A percentile compares a stretch with the other conserved stretches of the same genome.
These are phyloP conservation scores for Bubo scandiacus DNA, from an alignment of 2,113 vertebrate genomes.

Conservation along the genomic window DNA sequence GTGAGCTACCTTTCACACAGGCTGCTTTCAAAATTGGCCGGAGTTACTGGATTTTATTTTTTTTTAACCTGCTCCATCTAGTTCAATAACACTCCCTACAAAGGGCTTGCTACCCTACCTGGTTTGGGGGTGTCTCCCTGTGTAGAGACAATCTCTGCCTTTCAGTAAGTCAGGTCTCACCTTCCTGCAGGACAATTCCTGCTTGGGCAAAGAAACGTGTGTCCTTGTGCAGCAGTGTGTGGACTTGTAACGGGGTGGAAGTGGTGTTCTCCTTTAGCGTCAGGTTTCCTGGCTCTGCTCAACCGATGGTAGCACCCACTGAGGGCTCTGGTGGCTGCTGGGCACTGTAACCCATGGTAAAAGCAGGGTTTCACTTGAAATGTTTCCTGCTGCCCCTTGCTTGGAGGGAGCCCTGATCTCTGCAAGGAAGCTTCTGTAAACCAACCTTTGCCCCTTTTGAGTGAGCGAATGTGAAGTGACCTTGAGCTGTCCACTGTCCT, in stretches of 20 bases:
- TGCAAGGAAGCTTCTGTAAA: background rate
- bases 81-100: background rate
- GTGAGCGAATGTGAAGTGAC: background rate
- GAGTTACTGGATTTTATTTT: background rate
- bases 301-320: accelerated
- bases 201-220: background rate
- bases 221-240: background rate
- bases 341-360: accelerated
- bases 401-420: background rate
- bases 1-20: background rate
- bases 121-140: background rate
- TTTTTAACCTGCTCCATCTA: background rate
- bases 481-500: background rate
- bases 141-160: background rate
- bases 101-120: background rate
- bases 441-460: background rate
- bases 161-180: background rate
- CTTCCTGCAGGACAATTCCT: background rate
- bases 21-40: too few relatives aligned
- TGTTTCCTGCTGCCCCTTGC: background rate
- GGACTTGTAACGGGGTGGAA: background rate
- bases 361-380: background rate
- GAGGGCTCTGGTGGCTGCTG: background rate
- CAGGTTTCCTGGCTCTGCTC: background rate
- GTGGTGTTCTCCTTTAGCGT: background rate